Evolutionary conservation across 1,140 invertebrate genomes (phyloP).

Genomic region (Pararge aegeria): DNA sequence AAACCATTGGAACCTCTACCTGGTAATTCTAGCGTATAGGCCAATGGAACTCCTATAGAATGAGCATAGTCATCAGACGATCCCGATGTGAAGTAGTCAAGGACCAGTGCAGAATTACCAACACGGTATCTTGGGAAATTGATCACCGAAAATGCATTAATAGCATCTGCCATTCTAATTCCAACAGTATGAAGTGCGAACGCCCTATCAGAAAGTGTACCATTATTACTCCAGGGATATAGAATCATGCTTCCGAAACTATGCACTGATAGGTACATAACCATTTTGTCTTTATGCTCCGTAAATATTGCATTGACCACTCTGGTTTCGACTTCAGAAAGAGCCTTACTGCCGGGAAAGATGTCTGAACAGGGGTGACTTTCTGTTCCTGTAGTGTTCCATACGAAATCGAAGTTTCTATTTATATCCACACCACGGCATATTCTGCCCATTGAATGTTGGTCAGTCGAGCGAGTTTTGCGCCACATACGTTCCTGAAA

Average conservation of each 20-base stretch:
- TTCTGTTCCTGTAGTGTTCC: conserved; percentile 83
- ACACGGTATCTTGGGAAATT: conserved; percentile 38
- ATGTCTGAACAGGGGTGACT: conserved; percentile 83
- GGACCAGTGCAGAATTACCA: conserved; percentile 36
- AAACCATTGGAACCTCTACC: conserved; percentile 77
- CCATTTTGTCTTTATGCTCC: conserved; percentile 42
- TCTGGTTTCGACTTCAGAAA: conserved; percentile 86
- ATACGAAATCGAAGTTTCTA: conserved; percentile 82
- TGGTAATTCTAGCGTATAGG: conserved; percentile 30
- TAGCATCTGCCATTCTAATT: conserved; percentile 32
- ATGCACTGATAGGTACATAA: conserved; percentile 54
- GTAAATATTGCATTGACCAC: conserved; percentile 66
- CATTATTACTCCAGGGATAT: conserved; percentile 80
- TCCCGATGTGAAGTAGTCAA: conserved; percentile 76
- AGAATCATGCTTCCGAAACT: conserved; percentile 68
- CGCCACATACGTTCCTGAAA: conserved; percentile 29
- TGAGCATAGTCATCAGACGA: conserved; percentile 85
- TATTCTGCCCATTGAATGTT: not conserved
- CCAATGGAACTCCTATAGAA: conserved; percentile 53
- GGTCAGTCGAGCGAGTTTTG: conserved; percentile 30
- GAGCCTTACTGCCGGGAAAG: conserved; percentile 83
- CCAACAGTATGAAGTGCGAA: conserved; percentile 62
- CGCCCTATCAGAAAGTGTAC: conserved; percentile 73
- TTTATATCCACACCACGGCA: conserved; percentile 83
- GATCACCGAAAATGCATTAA: conserved; percentile 7